Percentiles rank a stretch among this genome's conserved stretches.
Evolutionary conservation across 2,113 vertebrate genomes (phyloP).

Genomic region (Procavia capensis): DNA sequence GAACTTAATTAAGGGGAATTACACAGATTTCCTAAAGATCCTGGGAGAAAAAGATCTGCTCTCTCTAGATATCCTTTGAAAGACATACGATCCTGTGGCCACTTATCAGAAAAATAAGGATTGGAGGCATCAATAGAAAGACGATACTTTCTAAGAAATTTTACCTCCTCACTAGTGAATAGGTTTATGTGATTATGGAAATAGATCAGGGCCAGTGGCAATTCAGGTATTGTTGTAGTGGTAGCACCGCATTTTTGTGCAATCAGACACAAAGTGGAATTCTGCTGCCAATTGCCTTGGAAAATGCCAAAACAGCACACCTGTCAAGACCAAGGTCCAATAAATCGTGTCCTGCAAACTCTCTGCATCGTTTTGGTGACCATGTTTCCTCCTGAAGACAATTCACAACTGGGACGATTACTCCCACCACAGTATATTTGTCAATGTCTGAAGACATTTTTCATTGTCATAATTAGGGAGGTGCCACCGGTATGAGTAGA

Average conservation of each 20-base stretch:
- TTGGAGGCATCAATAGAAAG: conserved; percentile 53
- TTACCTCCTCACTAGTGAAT: conserved; percentile 20
- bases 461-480: neutral
- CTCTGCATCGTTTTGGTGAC: neutral
- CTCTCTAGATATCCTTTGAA: neutral
- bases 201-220: neutral
- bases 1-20: conserved; percentile 37
- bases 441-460: neutral
- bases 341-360: neutral
- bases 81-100: conserved; percentile 8
- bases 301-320: neutral
- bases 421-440: neutral
- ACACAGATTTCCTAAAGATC: neutral
- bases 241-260: conserved; percentile 61
- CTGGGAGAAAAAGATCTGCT: neutral
- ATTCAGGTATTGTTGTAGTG: conserved; percentile 36
- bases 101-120: conserved; percentile 59
- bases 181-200: conserved; percentile 59
- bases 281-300: neutral
- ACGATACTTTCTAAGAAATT: conserved; percentile 57
- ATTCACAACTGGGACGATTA: neutral
- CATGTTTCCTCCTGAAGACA: neutral
- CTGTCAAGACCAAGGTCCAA: neutral
- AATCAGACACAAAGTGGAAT: conserved; percentile 2
- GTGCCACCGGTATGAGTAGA: neutral